A percentile compares a stretch with the other conserved stretches of the same genome.
Conservation (phyloP, 1,140 invertebrate genomes). For the Frieseomelitta varia region DNA sequence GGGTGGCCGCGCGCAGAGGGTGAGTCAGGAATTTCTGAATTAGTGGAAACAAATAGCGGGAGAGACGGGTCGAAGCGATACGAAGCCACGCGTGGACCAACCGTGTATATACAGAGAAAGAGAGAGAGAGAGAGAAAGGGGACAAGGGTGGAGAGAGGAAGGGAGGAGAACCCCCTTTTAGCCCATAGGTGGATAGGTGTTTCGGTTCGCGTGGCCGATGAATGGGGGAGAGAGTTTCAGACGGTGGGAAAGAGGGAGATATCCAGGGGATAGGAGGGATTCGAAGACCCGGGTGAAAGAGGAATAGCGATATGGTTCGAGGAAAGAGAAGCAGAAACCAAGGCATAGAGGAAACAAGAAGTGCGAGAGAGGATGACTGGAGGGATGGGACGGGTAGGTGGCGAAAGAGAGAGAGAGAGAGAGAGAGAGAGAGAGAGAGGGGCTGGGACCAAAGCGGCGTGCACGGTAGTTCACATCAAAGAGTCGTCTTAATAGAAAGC, state of each 20-base stretch:
- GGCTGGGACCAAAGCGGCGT: constrained; percentile 75
- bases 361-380: not conserved
- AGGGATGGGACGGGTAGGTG: constrained; percentile 7
- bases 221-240: constrained; percentile 4
- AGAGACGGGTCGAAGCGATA: constrained; percentile 28
- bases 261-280: constrained; percentile 30
- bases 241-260: constrained; percentile 27
- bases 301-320: not conserved
- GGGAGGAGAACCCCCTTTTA: not conserved
- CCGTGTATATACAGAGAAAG: too few species aligned
- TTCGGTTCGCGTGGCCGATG: constrained; percentile 47
- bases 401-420: not conserved
- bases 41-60: constrained; percentile 73
- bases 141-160: not conserved
- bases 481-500: constrained; percentile 82
- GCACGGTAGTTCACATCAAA: constrained; percentile 81
- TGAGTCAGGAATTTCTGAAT: constrained; percentile 71
- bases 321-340: constrained; percentile 8
- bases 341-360: not conserved
- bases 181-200: constrained; percentile 36
- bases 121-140: not conserved
- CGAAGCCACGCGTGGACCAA: constrained; percentile 19
- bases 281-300: constrained; percentile 1
- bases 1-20: constrained; percentile 24
- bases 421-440: not conserved